phyloP scores from a whole-genome alignment of 2,888 invertebrate species.

The Aromia moschata region DNA sequence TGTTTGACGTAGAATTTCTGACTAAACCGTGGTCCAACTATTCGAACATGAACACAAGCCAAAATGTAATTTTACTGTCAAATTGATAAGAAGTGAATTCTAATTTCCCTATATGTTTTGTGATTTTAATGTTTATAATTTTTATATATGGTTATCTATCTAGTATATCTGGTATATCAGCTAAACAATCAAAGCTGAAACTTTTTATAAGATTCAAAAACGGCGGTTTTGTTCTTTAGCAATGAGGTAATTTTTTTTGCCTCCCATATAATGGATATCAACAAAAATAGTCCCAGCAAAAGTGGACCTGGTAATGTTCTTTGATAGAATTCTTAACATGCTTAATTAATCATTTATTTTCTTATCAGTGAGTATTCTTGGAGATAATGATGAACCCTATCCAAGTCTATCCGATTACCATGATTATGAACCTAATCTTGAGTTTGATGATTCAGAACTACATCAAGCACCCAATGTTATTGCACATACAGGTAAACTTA shows the following conservation, averaged over 20 bases:
- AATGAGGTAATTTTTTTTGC: conserved; percentile 20
- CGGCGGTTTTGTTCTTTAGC: not conserved
- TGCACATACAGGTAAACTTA: conserved; percentile 72
- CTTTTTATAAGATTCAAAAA: not conserved
- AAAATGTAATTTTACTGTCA: too few species aligned
- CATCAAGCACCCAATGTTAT: conserved; percentile 70
- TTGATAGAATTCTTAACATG: not conserved
- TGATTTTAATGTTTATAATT: too few species aligned
- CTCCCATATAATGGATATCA: conserved; percentile 34
- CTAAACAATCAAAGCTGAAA: too few species aligned
- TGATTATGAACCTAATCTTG: conserved; percentile 94
- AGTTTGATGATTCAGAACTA: conserved; percentile 95
- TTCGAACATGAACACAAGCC: too few species aligned
- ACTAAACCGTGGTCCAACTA: too few species aligned
- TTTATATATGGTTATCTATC: too few species aligned
- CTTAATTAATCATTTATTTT: conserved; percentile 10
- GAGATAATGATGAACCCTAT: conserved; percentile 72
- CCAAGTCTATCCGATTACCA: conserved; percentile 91
- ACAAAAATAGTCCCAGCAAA: conserved; percentile 38
- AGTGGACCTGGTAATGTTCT: conserved; percentile 35
- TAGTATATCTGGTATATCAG: too few species aligned
- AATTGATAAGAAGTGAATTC: too few species aligned
- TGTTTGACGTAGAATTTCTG: too few species aligned
- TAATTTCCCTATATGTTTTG: too few species aligned
- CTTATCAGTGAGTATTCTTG: conserved; percentile 42